phyloP scores from a whole-genome alignment of 2,888 invertebrate species.

The Atethmia centrago region DNA sequence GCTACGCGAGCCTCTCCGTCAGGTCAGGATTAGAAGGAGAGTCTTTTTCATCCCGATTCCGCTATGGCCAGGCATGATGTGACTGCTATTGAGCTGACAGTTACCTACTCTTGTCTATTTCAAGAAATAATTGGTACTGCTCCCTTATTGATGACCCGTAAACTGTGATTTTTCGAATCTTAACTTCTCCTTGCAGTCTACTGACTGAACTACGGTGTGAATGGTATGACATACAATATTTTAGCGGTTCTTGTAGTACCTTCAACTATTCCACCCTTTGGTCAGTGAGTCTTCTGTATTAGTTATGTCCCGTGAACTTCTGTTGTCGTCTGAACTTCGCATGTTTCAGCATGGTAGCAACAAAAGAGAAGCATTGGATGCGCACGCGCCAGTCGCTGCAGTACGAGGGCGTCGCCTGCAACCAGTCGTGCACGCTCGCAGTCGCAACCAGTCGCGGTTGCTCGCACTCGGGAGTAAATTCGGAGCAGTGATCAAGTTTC shows the following conservation, averaged over 20 bases:
- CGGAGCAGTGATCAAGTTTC: conserved; percentile 18
- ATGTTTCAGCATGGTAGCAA: conserved; percentile 30
- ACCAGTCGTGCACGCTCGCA: conserved; percentile 20
- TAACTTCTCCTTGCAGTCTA: neutral
- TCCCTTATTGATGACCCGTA: neutral
- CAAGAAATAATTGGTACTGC: neutral
- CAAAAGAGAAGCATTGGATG: conserved; percentile 55
- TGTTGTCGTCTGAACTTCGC: neutral
- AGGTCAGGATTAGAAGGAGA: no score
- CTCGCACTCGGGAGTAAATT: conserved; percentile 2
- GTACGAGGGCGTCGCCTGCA: conserved; percentile 42
- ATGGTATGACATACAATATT: neutral
- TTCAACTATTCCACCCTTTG: neutral
- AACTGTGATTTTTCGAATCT: neutral
- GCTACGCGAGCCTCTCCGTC: no score
- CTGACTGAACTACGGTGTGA: neutral
- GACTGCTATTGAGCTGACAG: neutral
- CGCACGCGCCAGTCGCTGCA: conserved; percentile 55
- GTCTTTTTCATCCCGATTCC: no score
- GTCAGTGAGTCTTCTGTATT: neutral
- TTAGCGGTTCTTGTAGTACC: neutral
- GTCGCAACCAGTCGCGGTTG: conserved; percentile 43
- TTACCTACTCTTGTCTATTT: neutral
- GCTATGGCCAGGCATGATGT: no score
- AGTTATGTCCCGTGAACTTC: conserved; percentile 1